These are phyloP conservation scores for Pandemis corylana DNA, from an alignment of 2,888 invertebrate genomes.

Conservation along the genomic window DNA sequence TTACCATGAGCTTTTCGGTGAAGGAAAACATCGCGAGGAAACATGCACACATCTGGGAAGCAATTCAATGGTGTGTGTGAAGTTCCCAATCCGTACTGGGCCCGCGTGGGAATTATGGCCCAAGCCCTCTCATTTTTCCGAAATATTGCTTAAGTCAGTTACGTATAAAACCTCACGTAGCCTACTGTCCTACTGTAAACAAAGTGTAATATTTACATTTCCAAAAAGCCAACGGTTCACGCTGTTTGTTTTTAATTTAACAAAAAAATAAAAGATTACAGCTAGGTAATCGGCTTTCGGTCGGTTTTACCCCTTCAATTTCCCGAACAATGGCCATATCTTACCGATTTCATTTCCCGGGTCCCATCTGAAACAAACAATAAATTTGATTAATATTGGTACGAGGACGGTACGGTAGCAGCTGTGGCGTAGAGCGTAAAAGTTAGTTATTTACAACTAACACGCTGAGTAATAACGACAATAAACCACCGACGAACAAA, in stretches of 20 bases:
- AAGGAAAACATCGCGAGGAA: too few relatives aligned
- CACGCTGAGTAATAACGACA: too few relatives aligned
- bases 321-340: slow-evolving; percentile 9
- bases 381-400: slow-evolving; percentile 29
- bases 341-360: slow-evolving; percentile 36
- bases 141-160: too few relatives aligned
- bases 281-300: not conserved
- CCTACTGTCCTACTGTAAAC: not conserved
- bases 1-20: too few relatives aligned
- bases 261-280: not conserved
- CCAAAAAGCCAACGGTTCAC: not conserved
- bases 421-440: not conserved
- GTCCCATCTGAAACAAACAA: slow-evolving; percentile 40
- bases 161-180: not conserved
- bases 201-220: not conserved
- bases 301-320: slow-evolving; percentile 6
- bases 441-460: not conserved
- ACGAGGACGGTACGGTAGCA: slow-evolving; percentile 8
- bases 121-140: too few relatives aligned
- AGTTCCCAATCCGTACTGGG: too few relatives aligned
- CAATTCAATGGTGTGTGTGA: too few relatives aligned
- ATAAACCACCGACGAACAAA: too few relatives aligned
- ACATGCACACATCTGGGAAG: too few relatives aligned
- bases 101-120: too few relatives aligned
- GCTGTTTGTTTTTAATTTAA: not conserved